phyloP scores from a whole-genome alignment of 2,888 invertebrate species.

The Pseudoips prasinana region DNA sequence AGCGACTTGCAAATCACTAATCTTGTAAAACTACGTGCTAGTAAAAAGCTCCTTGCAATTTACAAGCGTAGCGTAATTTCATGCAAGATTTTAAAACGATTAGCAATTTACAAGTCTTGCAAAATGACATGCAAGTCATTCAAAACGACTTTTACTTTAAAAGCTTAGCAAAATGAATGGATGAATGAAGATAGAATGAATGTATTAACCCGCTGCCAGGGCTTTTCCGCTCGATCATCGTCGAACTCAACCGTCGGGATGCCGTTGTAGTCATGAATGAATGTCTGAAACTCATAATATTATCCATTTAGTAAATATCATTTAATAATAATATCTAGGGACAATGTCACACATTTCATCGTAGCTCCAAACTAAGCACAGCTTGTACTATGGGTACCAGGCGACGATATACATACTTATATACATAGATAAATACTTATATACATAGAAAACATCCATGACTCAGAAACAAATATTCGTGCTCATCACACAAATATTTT shows the following conservation, averaged over 20 bases:
- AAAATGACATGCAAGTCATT: neutral
- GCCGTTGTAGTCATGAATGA: conserved; percentile 34
- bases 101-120: neutral
- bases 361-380: no score
- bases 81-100: neutral
- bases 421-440: no score
- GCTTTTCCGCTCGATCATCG: conserved; percentile 55
- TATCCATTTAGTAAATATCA: no score
- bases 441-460: no score
- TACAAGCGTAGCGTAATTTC: neutral
- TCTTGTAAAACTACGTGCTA: no score
- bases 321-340: no score
- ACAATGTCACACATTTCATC: no score
- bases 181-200: conserved; percentile 4
- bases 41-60: neutral
- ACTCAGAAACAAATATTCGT: no score
- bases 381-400: no score
- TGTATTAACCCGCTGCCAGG: conserved; percentile 63
- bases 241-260: conserved; percentile 47
- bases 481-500: no score
- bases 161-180: conserved; percentile 3
- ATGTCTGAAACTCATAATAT: conserved; percentile 35
- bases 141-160: neutral
- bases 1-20: neutral
- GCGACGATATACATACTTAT: no score